Conservation (phyloP, 2,888 invertebrate genomes). For the Junonia oenone region DNA sequence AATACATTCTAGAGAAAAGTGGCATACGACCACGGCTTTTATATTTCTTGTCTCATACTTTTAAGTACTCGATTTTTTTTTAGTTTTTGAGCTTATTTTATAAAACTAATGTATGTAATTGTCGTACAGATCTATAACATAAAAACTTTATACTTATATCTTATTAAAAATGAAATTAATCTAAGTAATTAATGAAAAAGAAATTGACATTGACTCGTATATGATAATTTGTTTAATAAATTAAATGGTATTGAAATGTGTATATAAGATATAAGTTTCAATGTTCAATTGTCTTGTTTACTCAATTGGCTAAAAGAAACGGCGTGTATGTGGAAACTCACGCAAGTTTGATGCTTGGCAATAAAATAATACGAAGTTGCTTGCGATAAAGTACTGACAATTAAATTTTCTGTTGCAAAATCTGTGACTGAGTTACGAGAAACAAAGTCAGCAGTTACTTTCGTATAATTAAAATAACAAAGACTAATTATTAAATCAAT, state of each 20-base stretch:
- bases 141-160: no score
- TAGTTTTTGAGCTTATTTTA: no score
- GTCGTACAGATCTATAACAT: no score
- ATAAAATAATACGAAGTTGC: conserved; percentile 20
- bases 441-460: conserved; percentile 23
- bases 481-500: conserved; percentile 14
- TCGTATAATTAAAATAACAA: conserved; percentile 12
- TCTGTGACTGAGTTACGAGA: conserved; percentile 14
- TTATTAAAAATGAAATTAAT: no score
- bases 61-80: no score
- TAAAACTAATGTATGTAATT: no score
- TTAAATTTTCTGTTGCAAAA: conserved; percentile 21
- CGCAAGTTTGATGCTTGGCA: conserved; percentile 16
- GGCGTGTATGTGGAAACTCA: conserved; percentile 18
- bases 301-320: conserved; percentile 23
- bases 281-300: conserved; percentile 12
- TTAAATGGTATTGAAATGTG: not conserved
- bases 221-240: no score
- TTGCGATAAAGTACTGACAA: conserved; percentile 14
- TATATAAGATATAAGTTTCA: not conserved
- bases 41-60: no score
- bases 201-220: no score
- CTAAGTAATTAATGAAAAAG: no score
- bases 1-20: no score
- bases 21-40: no score